Percentiles rank a stretch among this genome's conserved stretches.
phyloP scores from a whole-genome alignment of 2,888 invertebrate genomes.

The Andrena minutula region DNA sequence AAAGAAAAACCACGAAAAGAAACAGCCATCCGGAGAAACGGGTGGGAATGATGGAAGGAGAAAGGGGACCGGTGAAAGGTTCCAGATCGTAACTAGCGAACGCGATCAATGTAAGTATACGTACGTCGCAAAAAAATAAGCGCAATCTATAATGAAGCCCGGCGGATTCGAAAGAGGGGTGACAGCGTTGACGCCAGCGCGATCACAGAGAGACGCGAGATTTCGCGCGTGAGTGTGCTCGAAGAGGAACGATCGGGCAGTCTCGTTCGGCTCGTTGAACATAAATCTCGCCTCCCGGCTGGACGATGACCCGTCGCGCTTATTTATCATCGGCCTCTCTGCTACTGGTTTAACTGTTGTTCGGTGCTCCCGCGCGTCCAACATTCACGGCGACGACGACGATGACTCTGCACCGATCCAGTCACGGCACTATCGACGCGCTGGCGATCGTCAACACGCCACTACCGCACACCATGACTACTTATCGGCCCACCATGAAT shows the following conservation, averaged over 20 bases:
- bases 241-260: slow-evolving; percentile 59
- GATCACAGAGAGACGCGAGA: slow-evolving; percentile 24
- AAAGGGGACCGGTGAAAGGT: background rate
- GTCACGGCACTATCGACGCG: too few relatives aligned
- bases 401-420: background rate
- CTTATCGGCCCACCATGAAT: background rate
- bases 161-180: slow-evolving; percentile 29
- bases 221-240: slow-evolving; percentile 49
- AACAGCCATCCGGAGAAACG: too few relatives aligned
- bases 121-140: slow-evolving; percentile 4
- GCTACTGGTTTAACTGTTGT: slow-evolving; percentile 64
- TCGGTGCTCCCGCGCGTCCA: slow-evolving; percentile 42
- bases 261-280: slow-evolving; percentile 77
- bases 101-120: background rate
- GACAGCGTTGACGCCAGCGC: slow-evolving; percentile 31
- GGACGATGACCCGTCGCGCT: slow-evolving; percentile 80
- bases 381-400: background rate
- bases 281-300: slow-evolving; percentile 77
- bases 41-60: too few relatives aligned
- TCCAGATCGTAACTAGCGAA: background rate
- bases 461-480: background rate
- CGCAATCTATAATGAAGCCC: slow-evolving; percentile 28
- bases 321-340: slow-evolving; percentile 74
- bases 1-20: too few relatives aligned
- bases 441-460: too few relatives aligned